These are phyloP conservation scores for Anhinga anhinga DNA, from an alignment of 2,113 vertebrate species.

Conservation along the genomic window DNA sequence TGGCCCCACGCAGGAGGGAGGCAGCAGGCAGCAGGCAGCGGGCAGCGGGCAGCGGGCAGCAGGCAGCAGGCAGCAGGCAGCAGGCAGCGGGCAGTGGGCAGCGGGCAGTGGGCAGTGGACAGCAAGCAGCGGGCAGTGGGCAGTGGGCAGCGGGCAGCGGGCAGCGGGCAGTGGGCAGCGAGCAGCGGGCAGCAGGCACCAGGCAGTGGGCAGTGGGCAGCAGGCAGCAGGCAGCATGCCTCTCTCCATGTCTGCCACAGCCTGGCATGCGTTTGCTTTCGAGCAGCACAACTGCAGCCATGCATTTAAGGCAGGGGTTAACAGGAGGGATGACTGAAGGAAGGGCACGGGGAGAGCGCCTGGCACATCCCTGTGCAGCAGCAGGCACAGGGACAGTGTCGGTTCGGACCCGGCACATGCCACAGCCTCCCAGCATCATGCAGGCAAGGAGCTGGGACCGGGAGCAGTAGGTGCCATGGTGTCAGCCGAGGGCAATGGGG, in stretches of 20 bases:
- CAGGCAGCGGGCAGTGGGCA: fast-evolving
- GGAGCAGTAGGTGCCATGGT: fast-evolving
- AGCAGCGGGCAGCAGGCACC: not conserved
- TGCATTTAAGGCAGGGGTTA: not conserved
- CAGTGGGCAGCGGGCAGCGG: fast-evolving
- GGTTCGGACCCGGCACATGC: fast-evolving
- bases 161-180: not conserved
- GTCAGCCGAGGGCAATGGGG: not conserved
- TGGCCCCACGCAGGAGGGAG: fast-evolving
- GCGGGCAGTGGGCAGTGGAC: not conserved
- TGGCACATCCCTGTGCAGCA: not conserved
- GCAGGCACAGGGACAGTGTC: not conserved
- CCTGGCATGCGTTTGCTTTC: not conserved
- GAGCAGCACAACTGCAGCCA: not conserved
- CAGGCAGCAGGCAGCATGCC: fast-evolving
- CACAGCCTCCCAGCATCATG: not conserved
- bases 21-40: not conserved
- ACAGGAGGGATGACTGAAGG: not conserved
- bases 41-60: fast-evolving
- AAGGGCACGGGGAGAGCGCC: fast-evolving
- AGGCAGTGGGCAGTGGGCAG: not conserved
- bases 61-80: not conserved
- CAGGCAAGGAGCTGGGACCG: not conserved
- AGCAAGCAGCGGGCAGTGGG: not conserved
- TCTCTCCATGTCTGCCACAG: not conserved